Evolutionary conservation across 1,140 invertebrate genomes (phyloP), one percentile per base, ranked within the genome.

Genomic region (Papilio polytes): DNA sequence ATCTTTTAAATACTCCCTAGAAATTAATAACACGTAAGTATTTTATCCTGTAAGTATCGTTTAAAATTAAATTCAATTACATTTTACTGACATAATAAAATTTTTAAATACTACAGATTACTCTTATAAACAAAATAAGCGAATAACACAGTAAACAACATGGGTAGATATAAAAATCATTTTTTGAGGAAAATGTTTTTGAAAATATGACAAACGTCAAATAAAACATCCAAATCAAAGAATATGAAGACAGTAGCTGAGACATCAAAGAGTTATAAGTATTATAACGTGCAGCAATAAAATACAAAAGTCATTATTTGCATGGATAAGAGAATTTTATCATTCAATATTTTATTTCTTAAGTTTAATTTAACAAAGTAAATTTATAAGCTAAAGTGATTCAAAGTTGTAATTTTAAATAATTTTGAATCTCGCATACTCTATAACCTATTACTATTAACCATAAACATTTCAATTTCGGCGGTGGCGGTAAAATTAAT

Each of bases 1-100:
- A 81, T 92, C 87, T 76, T 80, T 82, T 70, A 87, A 18, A 76
- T 85, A 79, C 74, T 93, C 89, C 91, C 91, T 92, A 84, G 44
- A 89, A 91, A 63, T 78, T 82, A 78, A 63, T 26, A 72, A 81
- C 31, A 74, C 3, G 73, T 26, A 22, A 48, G n/a, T 22, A 13
- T 10, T 74, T 22, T 18, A n/a, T 26, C 15, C 4, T 1, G 12
- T 26, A 76, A 70, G 26, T 13, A 13, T 3, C 26, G 3, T 70
- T 70, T 70, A 31, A 1, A 31, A n/a, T 3, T 22, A 70, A 70
- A 31, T 70, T 31, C 22, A 26, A 13, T 10, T 20, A 10, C 31
- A 73, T 36, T 20, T 48, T 76, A 76, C 46, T 76, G n/a, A 76
- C 74, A 76, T 76, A 76, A 51, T 18, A 53, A 15, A 4, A 76